Evolutionary conservation across 2,113 vertebrate genomes (phyloP).

Genomic region (Labrus mixtus): DNA sequence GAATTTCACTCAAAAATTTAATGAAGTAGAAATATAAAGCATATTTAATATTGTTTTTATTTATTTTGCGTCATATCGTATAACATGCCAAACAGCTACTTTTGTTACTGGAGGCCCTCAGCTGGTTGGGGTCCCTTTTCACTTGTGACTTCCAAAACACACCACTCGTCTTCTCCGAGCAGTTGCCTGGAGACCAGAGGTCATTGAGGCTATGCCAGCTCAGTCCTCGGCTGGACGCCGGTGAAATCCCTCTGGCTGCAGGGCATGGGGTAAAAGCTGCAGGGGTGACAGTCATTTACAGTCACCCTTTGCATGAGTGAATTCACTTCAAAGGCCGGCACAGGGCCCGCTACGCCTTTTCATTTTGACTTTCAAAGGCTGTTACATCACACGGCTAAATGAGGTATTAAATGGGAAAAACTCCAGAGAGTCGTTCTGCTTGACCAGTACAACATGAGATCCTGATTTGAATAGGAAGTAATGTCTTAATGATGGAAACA

Average conservation of each 20-base stretch:
- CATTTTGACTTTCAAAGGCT: constrained; percentile 59
- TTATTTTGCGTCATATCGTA: not conserved
- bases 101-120: constrained; percentile 37
- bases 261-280: constrained; percentile 61
- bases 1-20: no score
- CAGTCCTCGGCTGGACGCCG: constrained; percentile 56
- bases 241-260: constrained; percentile 69
- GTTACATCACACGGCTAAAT: constrained; percentile 60
- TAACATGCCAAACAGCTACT: constrained; percentile 26
- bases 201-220: constrained; percentile 73
- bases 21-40: no score
- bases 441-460: constrained; percentile 1
- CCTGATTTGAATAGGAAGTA: constrained; percentile 18
- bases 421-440: constrained; percentile 30
- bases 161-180: constrained; percentile 51
- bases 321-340: constrained; percentile 72
- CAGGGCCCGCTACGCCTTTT: constrained; percentile 58
- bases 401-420: constrained; percentile 42
- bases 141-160: constrained; percentile 66
- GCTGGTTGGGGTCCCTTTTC: constrained; percentile 52
- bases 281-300: constrained; percentile 76
- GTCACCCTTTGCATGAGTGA: constrained; percentile 77
- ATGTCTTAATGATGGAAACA: constrained; percentile 11
- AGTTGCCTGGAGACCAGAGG: constrained; percentile 79
- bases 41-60: no score